Base-by-base conservation (phyloP, 1,140 invertebrate genomes). In the Zaprionus taronus region DNA sequence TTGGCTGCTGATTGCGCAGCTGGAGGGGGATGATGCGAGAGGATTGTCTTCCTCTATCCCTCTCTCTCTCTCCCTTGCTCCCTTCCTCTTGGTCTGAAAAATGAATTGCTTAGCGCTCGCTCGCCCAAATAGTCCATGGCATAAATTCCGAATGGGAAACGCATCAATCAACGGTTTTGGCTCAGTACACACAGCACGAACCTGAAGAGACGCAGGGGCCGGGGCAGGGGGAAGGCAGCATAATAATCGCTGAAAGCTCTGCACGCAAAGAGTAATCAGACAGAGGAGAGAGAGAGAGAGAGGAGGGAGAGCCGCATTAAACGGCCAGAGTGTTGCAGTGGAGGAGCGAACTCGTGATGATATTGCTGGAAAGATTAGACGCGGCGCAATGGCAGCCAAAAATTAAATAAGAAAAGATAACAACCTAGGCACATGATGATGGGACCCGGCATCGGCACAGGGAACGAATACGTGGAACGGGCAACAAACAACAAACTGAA, bases 61-160 rank as follows among this genome's bases (percentile, higher is more conserved):
- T 49, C 2, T 9, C 4, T 49, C 26, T 62, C 1, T 9, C 4
- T 49, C 26, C 57, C 1, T 15, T 12, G 14, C 20, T 60, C 51
- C 34, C 51, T 44, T 66, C 61, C 74, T 80, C 31, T 3, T 11
- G 31, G 31, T 34, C 31, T 80, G 78, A 80, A 86, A 86, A 86
- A 86, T 86, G 83, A 86, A 86, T 86, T 86, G 83, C 83, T 86
- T 80, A 87, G 73, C 83, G 80, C 81, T 87, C 79, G 70, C 67
- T 70, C 74, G 62, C 85, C 85, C 77, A 87, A 87, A 87, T 90
- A 83, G 84, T 89, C 78, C 85, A 87, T 89, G 81, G 85, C 85
- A 90, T 90, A 90, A 90, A 90, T 90, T 90, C 81, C 86, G 79
- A 90, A 90, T 90, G 85, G 85, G 86, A 90, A 90, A 90, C 85